Evolutionary conservation across 2,113 vertebrate genomes (phyloP).

Genomic region (Perca schrenkii): DNA sequence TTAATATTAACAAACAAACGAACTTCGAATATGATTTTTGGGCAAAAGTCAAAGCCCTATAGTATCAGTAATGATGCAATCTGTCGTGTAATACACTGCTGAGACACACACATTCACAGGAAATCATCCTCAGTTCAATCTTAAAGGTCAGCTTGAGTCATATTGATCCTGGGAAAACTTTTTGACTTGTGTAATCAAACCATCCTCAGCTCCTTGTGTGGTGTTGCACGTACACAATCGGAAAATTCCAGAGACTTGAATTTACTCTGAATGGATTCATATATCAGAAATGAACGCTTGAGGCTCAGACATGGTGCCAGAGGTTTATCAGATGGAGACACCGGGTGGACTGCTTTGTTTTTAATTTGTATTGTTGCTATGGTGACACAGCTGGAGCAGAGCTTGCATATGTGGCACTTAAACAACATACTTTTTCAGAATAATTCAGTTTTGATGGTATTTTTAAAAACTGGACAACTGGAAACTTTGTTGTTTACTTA

Average conservation of each 20-base stretch:
- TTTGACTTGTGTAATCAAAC: conserved; percentile 30
- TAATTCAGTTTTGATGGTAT: background rate
- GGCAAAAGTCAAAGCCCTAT: no score
- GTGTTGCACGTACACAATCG: background rate
- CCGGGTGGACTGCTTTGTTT: conserved; percentile 26
- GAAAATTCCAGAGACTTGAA: conserved; percentile 40
- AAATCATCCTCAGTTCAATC: background rate
- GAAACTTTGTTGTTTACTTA: background rate
- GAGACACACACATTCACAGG: background rate
- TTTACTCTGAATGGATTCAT: conserved; percentile 30
- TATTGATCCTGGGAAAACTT: conserved; percentile 50
- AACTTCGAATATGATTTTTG: no score
- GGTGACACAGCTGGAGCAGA: conserved; percentile 2
- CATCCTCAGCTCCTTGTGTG: conserved; percentile 19
- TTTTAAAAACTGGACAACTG: background rate
- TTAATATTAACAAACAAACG: no score
- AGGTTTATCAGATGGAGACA: background rate
- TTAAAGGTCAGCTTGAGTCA: conserved; percentile 30
- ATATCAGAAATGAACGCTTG: background rate
- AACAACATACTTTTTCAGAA: background rate
- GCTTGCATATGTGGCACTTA: conserved; percentile 8
- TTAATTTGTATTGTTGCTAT: conserved; percentile 35
- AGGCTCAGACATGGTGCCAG: background rate
- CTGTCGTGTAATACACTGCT: background rate
- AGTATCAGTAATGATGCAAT: background rate